phyloP scores from a whole-genome alignment of 2,888 invertebrate species.

The Drosophila anomalata region DNA sequence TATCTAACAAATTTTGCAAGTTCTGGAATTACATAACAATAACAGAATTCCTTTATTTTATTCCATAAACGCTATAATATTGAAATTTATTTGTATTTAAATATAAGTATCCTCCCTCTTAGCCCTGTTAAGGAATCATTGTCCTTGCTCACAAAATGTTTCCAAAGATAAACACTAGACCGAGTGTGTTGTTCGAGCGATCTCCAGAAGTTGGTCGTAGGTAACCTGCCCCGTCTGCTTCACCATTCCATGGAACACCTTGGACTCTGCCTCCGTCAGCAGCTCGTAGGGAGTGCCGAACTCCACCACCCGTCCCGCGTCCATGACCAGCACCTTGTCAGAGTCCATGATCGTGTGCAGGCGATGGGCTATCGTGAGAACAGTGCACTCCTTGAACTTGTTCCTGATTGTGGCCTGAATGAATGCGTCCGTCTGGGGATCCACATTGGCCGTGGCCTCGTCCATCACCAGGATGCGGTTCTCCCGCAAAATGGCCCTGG shows the following conservation, averaged over 20 bases:
- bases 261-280: conserved; percentile 84
- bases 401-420: conserved; percentile 92
- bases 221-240: conserved; percentile 87
- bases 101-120: no score
- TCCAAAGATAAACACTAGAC: not conserved
- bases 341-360: conserved; percentile 91
- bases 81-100: no score
- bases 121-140: no score
- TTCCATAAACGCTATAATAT: no score
- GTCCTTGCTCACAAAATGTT: no score
- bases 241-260: conserved; percentile 86
- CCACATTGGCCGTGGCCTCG: conserved; percentile 97
- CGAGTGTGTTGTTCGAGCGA: conserved; percentile 87
- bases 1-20: no score
- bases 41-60: no score
- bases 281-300: conserved; percentile 88
- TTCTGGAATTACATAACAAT: no score
- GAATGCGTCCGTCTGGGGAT: conserved; percentile 92
- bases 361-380: conserved; percentile 95
- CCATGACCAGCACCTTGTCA: conserved; percentile 87
- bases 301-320: conserved; percentile 88
- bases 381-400: conserved; percentile 92
- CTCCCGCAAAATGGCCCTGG: conserved; percentile 93
- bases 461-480: conserved; percentile 94
- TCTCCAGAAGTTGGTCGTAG: conserved; percentile 86